Evolutionary conservation across 2,797 vertebrate species (phyloP).

Genomic region (Pangasius macronema): DNA sequence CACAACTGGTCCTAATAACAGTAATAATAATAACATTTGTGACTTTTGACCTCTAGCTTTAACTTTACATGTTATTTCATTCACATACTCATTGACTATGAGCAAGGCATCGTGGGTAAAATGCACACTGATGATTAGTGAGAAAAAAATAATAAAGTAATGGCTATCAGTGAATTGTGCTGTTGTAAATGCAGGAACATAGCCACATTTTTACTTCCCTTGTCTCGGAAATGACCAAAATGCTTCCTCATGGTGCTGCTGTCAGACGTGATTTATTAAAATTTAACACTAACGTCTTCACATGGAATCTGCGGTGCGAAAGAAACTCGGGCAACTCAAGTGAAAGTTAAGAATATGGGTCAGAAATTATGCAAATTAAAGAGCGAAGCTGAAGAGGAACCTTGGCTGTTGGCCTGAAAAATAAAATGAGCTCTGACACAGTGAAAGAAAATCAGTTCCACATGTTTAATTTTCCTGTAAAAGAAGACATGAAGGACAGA

Average conservation of each 20-base stretch:
- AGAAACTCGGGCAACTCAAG: background rate
- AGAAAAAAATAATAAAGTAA: background rate
- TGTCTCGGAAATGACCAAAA: background rate
- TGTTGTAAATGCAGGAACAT: background rate
- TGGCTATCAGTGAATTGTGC: background rate
- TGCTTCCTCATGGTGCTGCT: background rate
- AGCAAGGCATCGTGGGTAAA: background rate
- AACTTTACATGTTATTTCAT: background rate
- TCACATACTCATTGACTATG: background rate
- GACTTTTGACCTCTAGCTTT: background rate
- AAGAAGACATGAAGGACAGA: background rate
- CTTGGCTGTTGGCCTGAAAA: background rate
- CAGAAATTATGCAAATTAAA: conserved; percentile 15
- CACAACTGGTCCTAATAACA: background rate
- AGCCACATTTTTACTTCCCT: background rate
- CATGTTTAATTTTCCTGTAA: background rate
- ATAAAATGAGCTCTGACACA: background rate
- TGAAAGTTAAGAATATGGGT: background rate
- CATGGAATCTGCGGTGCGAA: background rate
- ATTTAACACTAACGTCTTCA: background rate
- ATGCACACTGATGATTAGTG: background rate
- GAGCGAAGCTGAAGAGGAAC: background rate
- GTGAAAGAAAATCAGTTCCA: background rate
- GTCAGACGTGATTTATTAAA: conserved; percentile 10
- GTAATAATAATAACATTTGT: background rate